Base-by-base conservation (phyloP, 2,113 vertebrate species). In the Terrapene triunguis region DNA sequence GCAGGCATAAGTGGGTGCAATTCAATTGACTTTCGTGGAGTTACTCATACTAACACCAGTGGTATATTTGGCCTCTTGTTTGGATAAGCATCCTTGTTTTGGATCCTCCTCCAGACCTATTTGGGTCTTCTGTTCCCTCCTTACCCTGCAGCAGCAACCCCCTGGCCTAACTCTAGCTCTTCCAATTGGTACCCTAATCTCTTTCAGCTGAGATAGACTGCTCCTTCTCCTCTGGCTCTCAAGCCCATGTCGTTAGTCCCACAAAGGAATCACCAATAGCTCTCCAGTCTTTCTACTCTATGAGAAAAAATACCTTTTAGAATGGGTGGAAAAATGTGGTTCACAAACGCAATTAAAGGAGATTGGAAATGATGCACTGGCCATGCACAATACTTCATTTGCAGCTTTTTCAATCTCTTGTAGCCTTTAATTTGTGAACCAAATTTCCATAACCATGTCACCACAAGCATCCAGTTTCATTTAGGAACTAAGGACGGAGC, bases 351-450 rank as follows among this genome's bases (percentile, higher is more conserved):
- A 76, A 19, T 22, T 57, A 88, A 65, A 59, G 10, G 9, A n/a
- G 38, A 72, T 81, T 35, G 38, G 80, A 90, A 88, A 42, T 3
- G 38, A 94, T 1, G 6, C 53, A 57, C 57, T 8, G 55, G 57
- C 65, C 13, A 54, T 79, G 29, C 14, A 12, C 82, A 90, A 57
- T 27, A 44, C 21, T 92, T 88, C 0, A 1, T 93, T 92, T 81
- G 42, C 38, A 83, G 29, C 44, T 85, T 54, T 80, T 80, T 57
- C n/a, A 57, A 74, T 72, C 48, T 47, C 87, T 95, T 0, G 0
- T 38, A 55, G 93, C 82, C 32, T 93, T 84, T 95, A 32, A 93
- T 91, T 88, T 86, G 86, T n/a, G 32, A 91, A 35, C 92, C 78
- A 53, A 0, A 13, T 62, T 95, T 89, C 84, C 84, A 55, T 29